phyloP scores from a whole-genome alignment of 2,888 invertebrate genomes.

The Cephus runcator region DNA sequence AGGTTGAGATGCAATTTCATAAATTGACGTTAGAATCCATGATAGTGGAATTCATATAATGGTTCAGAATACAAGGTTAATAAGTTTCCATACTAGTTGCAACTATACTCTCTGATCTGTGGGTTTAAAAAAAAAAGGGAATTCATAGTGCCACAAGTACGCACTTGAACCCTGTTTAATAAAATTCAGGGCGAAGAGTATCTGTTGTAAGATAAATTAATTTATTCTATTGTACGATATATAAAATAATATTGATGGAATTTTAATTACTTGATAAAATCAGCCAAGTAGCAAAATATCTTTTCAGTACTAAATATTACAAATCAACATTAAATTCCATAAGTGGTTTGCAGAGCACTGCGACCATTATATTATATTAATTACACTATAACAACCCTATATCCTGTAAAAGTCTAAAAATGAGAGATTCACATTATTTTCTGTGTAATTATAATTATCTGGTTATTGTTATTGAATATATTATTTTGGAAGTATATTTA shows the following conservation, averaged over 20 bases:
- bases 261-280: conserved; percentile 1
- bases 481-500: conserved; percentile 40
- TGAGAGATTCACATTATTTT: conserved; percentile 9
- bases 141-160: background rate
- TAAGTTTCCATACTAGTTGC: background rate
- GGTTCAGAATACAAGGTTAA: background rate
- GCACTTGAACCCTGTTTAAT: background rate
- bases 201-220: background rate
- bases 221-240: background rate
- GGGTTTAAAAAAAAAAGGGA: background rate
- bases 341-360: background rate
- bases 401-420: conserved; percentile 18
- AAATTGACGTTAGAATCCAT: background rate
- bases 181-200: background rate
- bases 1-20: background rate
- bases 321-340: background rate
- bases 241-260: background rate
- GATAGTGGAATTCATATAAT: background rate
- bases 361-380: background rate
- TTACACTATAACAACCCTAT: background rate
- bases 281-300: conserved; percentile 3
- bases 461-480: conserved; percentile 33
- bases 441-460: conserved; percentile 3
- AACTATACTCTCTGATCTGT: too few species aligned
- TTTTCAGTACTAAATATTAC: background rate